These are phyloP conservation scores for Aphidoletes aphidimyza DNA, from an alignment of 2,888 invertebrate species.

Conservation along the genomic window DNA sequence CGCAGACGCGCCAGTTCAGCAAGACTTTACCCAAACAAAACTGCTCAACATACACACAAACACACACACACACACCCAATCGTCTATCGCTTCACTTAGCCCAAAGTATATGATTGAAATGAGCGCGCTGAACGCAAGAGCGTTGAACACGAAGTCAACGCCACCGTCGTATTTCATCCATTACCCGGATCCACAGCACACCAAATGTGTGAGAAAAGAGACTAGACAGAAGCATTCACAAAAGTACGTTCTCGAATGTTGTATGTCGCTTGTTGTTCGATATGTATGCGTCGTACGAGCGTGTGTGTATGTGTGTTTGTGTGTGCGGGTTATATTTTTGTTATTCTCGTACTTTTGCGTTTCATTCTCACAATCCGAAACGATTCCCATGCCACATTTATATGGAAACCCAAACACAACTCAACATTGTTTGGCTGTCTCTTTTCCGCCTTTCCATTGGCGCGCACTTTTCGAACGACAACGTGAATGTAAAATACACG, in stretches of 20 bases:
- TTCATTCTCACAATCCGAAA: neutral
- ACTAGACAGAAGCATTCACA: conserved; percentile 3
- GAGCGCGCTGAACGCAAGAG: conserved; percentile 48
- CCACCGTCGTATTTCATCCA: conserved; percentile 33
- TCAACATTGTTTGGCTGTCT: neutral
- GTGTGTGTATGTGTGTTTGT: neutral
- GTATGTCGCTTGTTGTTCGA: too few species aligned
- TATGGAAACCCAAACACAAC: neutral
- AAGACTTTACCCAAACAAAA: conserved; percentile 39
- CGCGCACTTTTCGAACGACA: conserved; percentile 17
- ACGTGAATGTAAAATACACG: neutral
- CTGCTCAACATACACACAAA: too few species aligned
- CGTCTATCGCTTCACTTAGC: too few species aligned
- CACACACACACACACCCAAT: conserved; percentile 44
- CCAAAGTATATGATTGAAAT: conserved; percentile 9
- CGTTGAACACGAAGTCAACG: conserved; percentile 22
- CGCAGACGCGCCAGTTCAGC: conserved; percentile 36
- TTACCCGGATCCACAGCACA: neutral
- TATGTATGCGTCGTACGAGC: too few species aligned
- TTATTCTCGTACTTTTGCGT: conserved; percentile 26
- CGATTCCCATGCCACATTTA: neutral
- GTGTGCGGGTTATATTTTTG: neutral
- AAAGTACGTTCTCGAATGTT: too few species aligned
- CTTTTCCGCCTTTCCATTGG: conserved; percentile 30
- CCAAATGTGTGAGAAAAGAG: neutral